Conservation (phyloP, 2,888 invertebrate genomes). For the Pollenia angustigena region DNA sequence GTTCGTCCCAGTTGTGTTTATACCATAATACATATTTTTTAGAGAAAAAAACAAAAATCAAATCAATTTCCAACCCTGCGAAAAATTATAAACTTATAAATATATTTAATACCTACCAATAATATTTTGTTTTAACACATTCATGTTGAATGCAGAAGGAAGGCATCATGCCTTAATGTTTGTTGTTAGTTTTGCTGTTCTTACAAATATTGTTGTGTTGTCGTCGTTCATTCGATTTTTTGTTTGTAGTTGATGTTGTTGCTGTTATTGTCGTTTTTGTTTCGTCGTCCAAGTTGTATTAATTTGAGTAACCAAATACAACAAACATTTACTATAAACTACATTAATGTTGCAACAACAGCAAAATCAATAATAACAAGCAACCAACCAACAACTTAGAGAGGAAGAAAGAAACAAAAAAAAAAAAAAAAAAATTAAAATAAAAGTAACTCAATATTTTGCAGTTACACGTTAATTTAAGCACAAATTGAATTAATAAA, state of each 20-base stretch:
- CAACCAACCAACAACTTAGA: slow-evolving; percentile 45
- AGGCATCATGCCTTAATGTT: slow-evolving; percentile 50
- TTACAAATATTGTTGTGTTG: slow-evolving; percentile 59
- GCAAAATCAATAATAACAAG: slow-evolving; percentile 41
- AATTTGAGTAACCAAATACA: slow-evolving; percentile 66
- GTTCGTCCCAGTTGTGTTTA: too few species aligned
- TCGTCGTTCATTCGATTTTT: slow-evolving; percentile 48
- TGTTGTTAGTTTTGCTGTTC: slow-evolving; percentile 59
- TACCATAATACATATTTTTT: too few species aligned
- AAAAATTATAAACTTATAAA: not conserved
- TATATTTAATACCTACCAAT: slow-evolving; percentile 16
- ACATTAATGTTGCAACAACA: slow-evolving; percentile 51
- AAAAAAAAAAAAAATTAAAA: too few species aligned
- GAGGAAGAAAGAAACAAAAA: not conserved
- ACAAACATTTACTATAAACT: slow-evolving; percentile 44
- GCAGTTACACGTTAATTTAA: slow-evolving; percentile 84
- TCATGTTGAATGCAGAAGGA: slow-evolving; percentile 45
- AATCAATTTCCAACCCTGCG: slow-evolving; percentile 36
- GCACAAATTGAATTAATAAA: slow-evolving; percentile 85
- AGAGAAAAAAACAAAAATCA: not conserved
- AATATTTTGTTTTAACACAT: slow-evolving; percentile 54
- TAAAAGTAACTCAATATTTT: slow-evolving; percentile 81
- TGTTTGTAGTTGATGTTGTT: not conserved
- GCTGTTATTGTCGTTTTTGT: not conserved
- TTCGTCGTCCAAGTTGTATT: slow-evolving; percentile 41